phyloP scores from a whole-genome alignment of 2,888 invertebrate species.

The Caenorhabditis sp. region DNA sequence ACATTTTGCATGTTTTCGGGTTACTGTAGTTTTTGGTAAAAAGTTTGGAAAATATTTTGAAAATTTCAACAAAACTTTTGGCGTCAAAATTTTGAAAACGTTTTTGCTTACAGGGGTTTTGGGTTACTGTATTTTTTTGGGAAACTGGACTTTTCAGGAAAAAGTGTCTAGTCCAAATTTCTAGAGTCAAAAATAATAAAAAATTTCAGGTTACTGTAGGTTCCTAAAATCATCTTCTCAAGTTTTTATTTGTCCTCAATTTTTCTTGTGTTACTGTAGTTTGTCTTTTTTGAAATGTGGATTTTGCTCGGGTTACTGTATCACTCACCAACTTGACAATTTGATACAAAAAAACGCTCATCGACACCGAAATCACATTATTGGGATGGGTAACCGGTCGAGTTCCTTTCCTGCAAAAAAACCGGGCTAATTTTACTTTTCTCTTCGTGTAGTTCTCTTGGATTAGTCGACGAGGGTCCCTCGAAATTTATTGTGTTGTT shows the following conservation, averaged over 20 bases:
- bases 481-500: not conserved
- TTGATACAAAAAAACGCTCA: conserved; percentile 69
- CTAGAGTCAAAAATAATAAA: too few relatives aligned
- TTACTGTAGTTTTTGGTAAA: conserved; percentile 5
- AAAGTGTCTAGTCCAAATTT: too few relatives aligned
- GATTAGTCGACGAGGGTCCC: too few relatives aligned
- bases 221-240: too few relatives aligned
- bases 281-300: too few relatives aligned
- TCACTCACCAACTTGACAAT: conserved; percentile 67
- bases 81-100: not conserved
- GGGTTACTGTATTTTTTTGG: too few relatives aligned
- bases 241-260: too few relatives aligned
- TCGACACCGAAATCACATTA: conserved; percentile 66
- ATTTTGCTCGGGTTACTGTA: too few relatives aligned
- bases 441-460: not conserved
- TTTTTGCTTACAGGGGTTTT: too few relatives aligned
- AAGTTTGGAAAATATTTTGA: not conserved
- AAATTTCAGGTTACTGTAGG: too few relatives aligned
- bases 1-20: not conserved
- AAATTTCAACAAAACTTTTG: not conserved
- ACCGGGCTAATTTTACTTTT: conserved; percentile 8
- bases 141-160: too few relatives aligned
- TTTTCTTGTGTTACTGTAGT: too few relatives aligned
- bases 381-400: conserved; percentile 68
- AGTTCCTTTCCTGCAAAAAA: conserved; percentile 60